Conservation (phyloP, 2,888 invertebrate genomes). For the Odontocerum albicorne region DNA sequence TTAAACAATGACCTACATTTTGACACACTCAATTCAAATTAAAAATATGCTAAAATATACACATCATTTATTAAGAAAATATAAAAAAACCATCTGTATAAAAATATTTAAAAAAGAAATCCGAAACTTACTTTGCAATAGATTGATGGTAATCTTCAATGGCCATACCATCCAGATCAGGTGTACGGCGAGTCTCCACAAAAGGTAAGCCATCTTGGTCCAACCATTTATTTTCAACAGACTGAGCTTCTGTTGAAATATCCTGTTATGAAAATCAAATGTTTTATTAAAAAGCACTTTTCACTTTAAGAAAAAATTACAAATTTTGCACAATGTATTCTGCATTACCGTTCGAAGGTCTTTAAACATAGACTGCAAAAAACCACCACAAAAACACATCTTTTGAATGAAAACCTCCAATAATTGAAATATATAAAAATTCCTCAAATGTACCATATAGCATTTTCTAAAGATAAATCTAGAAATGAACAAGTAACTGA, state of each 20-base stretch:
- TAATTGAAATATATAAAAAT: not conserved
- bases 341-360: conserved; percentile 27
- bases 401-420: conserved; percentile 12
- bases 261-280: conserved; percentile 47
- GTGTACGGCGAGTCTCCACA: conserved; percentile 68
- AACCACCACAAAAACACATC: conserved; percentile 36
- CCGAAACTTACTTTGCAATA: conserved; percentile 79
- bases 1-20: no score
- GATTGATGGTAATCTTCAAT: conserved; percentile 82
- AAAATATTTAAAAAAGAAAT: no score
- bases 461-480: not conserved
- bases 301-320: not conserved
- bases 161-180: conserved; percentile 80
- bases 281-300: not conserved
- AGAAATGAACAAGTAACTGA: no score
- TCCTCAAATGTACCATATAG: not conserved
- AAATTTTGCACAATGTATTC: not conserved
- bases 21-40: no score
- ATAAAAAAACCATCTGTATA: no score
- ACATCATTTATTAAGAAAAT: no score
- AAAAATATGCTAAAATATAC: no score
- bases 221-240: conserved; percentile 68
- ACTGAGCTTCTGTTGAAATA: conserved; percentile 58
- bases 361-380: conserved; percentile 35
- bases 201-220: conserved; percentile 59